Conservation (phyloP, 2,113 vertebrate species). For the Sus scrofa region DNA sequence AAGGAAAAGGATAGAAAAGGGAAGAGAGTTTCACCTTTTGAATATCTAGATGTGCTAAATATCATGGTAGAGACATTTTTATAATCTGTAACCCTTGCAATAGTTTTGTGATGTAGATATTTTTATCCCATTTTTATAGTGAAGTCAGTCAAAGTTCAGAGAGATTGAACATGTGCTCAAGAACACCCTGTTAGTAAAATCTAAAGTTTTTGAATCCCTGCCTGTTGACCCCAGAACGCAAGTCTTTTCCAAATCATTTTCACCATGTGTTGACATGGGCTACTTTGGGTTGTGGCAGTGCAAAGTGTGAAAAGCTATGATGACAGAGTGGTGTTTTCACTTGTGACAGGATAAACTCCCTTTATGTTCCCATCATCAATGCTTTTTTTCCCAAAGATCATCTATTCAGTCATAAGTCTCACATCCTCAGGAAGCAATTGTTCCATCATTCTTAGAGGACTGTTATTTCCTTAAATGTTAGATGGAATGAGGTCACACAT, state of each 20-base stretch:
- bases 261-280: fast-evolving
- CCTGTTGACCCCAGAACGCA: background rate
- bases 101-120: background rate
- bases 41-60: background rate
- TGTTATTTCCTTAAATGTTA: background rate
- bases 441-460: background rate
- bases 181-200: background rate
- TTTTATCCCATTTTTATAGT: slow-evolving; percentile 6
- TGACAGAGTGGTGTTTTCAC: background rate
- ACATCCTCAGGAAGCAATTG: background rate
- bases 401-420: background rate
- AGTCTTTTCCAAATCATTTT: background rate
- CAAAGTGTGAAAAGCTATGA: background rate
- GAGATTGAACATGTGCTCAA: background rate
- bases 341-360: background rate
- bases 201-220: background rate
- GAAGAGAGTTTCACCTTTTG: background rate
- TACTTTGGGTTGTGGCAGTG: fast-evolving
- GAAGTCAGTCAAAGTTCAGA: background rate
- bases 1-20: slow-evolving; percentile 38
- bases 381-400: background rate
- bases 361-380: background rate
- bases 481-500: background rate
- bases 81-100: background rate
- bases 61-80: slow-evolving; percentile 13